Conservation (phyloP, 2,888 invertebrate species). For the Encarsia formosa region DNA sequence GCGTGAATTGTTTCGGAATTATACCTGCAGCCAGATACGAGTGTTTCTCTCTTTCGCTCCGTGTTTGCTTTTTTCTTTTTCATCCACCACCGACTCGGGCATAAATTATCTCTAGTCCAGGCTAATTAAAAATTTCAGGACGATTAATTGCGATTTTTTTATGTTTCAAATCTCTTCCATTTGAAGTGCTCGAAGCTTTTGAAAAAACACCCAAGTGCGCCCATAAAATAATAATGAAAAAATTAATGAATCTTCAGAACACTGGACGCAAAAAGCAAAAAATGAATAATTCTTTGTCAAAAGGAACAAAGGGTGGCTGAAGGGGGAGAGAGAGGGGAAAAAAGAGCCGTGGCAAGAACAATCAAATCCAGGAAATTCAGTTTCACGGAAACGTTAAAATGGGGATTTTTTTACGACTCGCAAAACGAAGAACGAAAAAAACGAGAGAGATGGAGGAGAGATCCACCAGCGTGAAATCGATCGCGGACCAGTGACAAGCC, state of each 20-base stretch:
- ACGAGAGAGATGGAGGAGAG: not conserved
- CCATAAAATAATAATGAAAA: too few species aligned
- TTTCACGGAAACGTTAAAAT: conserved; percentile 15
- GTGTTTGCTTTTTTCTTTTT: not conserved
- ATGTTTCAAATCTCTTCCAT: too few species aligned
- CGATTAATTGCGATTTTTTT: too few species aligned
- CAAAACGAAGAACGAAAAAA: not conserved
- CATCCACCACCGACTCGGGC: too few species aligned
- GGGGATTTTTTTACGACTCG: not conserved
- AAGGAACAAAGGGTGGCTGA: too few species aligned
- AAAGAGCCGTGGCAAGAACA: not conserved
- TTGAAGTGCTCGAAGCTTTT: too few species aligned
- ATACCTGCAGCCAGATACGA: too few species aligned
- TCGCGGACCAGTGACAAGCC: conserved; percentile 10
- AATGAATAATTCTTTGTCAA: conserved; percentile 8
- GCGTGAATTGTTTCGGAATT: conserved; percentile 13
- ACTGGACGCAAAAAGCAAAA: not conserved
- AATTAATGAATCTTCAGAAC: too few species aligned
- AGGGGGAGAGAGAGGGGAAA: not conserved
- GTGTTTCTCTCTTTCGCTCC: too few species aligned
- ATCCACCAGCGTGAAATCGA: conserved; percentile 31
- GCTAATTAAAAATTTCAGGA: too few species aligned
- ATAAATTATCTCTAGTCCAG: too few species aligned
- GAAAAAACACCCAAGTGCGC: too few species aligned
- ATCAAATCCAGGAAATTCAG: conserved; percentile 6